Base-by-base conservation (phyloP, 2,888 invertebrate species). In the Temnothorax ravouxi region DNA sequence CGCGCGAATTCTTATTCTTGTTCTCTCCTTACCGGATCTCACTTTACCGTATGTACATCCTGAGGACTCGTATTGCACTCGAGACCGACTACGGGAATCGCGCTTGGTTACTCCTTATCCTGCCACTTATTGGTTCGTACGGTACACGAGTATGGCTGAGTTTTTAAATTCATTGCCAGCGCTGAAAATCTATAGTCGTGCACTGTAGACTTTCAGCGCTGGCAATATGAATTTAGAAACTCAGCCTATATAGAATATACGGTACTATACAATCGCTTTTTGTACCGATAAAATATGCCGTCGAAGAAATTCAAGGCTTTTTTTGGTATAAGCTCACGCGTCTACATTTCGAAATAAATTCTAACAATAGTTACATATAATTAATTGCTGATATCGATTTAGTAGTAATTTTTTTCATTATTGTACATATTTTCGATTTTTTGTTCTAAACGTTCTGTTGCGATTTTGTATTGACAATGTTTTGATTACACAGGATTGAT, bases 41-140 rank as follows among this genome's bases (percentile, higher is more conserved):
- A 87, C 3, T 81, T 83, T 86, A 84, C 77, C 74, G 64, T 83
- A 85, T 54, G 87, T 93, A 93, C 93, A 93, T 93, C 93, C 94
- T 93, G 90, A 85, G 87, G 86, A 79, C 84, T 93, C 91, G 88
- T 90, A 84, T 93, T 93, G 88, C 92, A 85, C 13, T 13, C 21
- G 50, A 50, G 47, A 11, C 50, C 21, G 80, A 47, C 38, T 67
- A 82, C 62, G 56, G 91, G 88, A 91, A 85, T 69, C 67, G 64
- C 75, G 88, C 67, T 86, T 64, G 82, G 85, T 77, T 80, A 56
- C 59, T 59, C 8, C 13, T 59, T 79, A 59, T 25, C 25, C 47
- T 34, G 47, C 74, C 9, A 4, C 21, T 21, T 41, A 81, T 77
- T 64, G 54, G 59, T 74, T 83, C 71, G 54, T 74, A 62, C 44